phyloP scores from a whole-genome alignment of 1,140 invertebrate species.

The Eriocheir sinensis region DNA sequence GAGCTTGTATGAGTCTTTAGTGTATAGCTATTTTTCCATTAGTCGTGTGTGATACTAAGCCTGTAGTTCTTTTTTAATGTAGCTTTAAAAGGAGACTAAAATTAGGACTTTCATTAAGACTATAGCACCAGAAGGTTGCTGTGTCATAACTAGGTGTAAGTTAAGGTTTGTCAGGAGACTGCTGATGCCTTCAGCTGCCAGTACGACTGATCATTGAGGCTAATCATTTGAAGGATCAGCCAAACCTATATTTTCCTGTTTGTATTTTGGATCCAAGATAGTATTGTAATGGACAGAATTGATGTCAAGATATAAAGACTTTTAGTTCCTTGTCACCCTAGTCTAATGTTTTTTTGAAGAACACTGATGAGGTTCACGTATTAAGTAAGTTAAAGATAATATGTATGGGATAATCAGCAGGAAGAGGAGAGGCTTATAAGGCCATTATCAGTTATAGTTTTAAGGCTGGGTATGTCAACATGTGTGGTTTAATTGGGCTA shows the following conservation, averaged over 20 bases:
- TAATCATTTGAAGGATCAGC: not conserved
- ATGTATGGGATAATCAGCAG: conserved; percentile 9
- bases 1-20: conserved; percentile 49
- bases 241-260: not conserved
- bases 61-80: conserved; percentile 47
- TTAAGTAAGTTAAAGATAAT: not conserved
- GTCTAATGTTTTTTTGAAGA: not conserved
- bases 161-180: conserved; percentile 10
- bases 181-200: not conserved
- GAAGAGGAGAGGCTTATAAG: not conserved
- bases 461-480: not conserved
- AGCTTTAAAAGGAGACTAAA: conserved; percentile 15
- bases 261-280: not conserved
- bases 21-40: conserved; percentile 64
- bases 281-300: not conserved
- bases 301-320: not conserved
- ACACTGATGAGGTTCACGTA: not conserved
- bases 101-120: conserved; percentile 47
- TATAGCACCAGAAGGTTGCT: conserved; percentile 49
- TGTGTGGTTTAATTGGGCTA: conserved; percentile 13
- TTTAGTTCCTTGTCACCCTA: conserved; percentile 26
- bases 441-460: not conserved
- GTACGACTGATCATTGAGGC: not conserved
- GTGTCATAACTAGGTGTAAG: conserved; percentile 42
- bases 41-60: conserved; percentile 53